phyloP scores from a whole-genome alignment of 2,113 vertebrate species.

The Leiothrix lutea region DNA sequence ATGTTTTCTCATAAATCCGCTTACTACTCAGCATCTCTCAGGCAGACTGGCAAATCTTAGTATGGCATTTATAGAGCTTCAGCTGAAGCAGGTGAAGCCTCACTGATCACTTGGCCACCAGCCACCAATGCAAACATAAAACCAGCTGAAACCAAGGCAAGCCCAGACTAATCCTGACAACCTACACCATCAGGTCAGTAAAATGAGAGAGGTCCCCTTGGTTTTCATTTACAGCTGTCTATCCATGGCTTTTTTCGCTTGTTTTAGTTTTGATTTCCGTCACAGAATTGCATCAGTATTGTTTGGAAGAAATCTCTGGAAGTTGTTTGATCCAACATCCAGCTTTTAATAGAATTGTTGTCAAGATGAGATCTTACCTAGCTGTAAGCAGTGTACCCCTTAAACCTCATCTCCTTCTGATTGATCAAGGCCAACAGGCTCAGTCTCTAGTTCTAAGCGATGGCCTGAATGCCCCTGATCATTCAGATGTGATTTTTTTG shows the following conservation, averaged over 20 bases:
- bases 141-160: background rate
- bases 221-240: background rate
- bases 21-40: background rate
- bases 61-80: background rate
- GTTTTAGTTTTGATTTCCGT: background rate
- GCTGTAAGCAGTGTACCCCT: background rate
- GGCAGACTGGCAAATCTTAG: background rate
- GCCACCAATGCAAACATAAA: background rate
- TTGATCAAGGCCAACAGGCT: background rate
- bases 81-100: background rate
- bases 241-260: fast-evolving
- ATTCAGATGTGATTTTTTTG: background rate
- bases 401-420: background rate
- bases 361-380: background rate
- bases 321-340: background rate
- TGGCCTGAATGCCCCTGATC: background rate
- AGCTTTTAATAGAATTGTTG: background rate
- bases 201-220: background rate
- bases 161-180: background rate
- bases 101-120: background rate
- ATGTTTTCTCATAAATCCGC: background rate
- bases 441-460: background rate
- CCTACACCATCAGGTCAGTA: background rate
- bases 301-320: background rate
- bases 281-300: background rate